A percentile compares a stretch with the other conserved stretches of the same genome.
phyloP scores from a whole-genome alignment of 2,113 vertebrate genomes.

The Myrmecophaga tridactyla region DNA sequence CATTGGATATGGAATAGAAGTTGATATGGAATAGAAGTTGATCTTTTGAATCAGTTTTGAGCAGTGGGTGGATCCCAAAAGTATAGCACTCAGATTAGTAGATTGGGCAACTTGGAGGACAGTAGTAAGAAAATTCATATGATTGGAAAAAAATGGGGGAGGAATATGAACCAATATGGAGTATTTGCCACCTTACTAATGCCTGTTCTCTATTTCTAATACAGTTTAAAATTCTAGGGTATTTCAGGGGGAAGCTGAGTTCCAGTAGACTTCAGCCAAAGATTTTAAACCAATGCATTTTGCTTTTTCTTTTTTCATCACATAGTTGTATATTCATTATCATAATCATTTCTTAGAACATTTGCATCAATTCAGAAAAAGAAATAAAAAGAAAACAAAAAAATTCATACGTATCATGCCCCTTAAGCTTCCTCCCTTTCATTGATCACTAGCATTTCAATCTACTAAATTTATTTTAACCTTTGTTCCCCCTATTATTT shows the following conservation, averaged over 20 bases:
- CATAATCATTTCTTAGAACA: too few species aligned
- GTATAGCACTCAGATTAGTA: not conserved
- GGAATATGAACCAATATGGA: not conserved
- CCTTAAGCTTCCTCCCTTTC: too few species aligned
- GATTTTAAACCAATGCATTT: not conserved
- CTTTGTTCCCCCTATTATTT: too few species aligned
- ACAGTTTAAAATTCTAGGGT: not conserved
- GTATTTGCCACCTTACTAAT: not conserved
- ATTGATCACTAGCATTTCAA: too few species aligned
- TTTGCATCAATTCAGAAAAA: too few species aligned
- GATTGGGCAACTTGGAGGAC: not conserved
- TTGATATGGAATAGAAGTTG: not conserved
- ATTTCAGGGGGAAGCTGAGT: not conserved
- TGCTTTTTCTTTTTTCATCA: too few species aligned
- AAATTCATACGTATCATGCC: too few species aligned
- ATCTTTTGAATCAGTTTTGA: too few species aligned
- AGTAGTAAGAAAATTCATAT: not conserved
- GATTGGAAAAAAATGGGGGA: not conserved
- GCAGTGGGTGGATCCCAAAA: accelerated
- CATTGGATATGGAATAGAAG: not conserved
- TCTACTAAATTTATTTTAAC: too few species aligned
- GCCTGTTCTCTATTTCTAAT: not conserved
- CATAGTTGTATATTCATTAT: too few species aligned
- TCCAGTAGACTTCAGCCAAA: not conserved
- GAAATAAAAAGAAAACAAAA: too few species aligned